phyloP scores from a whole-genome alignment of 2,888 invertebrate genomes.

The Scaptomyza cyrtandrae region DNA sequence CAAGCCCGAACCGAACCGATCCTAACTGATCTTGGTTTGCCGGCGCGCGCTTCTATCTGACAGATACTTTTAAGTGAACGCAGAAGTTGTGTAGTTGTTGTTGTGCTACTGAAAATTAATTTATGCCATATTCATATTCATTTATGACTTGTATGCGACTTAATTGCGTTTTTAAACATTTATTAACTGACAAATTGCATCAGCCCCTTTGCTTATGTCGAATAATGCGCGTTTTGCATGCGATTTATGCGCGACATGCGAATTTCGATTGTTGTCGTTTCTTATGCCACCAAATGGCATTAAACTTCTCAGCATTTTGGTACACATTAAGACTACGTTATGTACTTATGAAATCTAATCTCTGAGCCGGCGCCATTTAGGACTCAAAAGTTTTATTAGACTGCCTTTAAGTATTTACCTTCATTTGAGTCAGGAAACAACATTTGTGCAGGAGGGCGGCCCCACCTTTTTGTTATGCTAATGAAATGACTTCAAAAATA shows the following conservation, averaged over 20 bases:
- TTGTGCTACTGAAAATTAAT: slow-evolving; percentile 71
- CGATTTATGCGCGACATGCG: slow-evolving; percentile 63
- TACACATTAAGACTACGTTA: background rate
- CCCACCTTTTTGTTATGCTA: slow-evolving; percentile 51
- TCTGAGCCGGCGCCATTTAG: slow-evolving; percentile 8
- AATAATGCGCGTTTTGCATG: slow-evolving; percentile 69
- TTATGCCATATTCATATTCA: slow-evolving; percentile 54
- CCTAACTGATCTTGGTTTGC: background rate
- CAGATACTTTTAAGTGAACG: slow-evolving; percentile 53
- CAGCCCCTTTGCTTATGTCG: slow-evolving; percentile 3
- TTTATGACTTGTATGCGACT: slow-evolving; percentile 53
- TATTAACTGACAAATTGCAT: slow-evolving; percentile 66
- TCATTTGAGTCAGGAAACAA: slow-evolving; percentile 28
- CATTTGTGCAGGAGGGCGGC: slow-evolving; percentile 15
- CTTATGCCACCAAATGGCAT: slow-evolving; percentile 46
- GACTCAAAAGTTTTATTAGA: background rate
- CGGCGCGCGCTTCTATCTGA: slow-evolving; percentile 38
- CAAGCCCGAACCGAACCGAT: slow-evolving; percentile 31
- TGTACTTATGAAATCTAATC: slow-evolving; percentile 25
- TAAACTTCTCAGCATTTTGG: slow-evolving; percentile 47
- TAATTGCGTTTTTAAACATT: slow-evolving; percentile 62
- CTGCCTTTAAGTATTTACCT: slow-evolving; percentile 14
- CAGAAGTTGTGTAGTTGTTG: slow-evolving; percentile 35
- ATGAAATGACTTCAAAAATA: slow-evolving; percentile 34
- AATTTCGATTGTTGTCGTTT: slow-evolving; percentile 46